Evolutionary conservation across 2,797 vertebrate genomes (phyloP), one percentile per base, ranked within the genome.

Genomic region (Enteromius viviparus): DNA sequence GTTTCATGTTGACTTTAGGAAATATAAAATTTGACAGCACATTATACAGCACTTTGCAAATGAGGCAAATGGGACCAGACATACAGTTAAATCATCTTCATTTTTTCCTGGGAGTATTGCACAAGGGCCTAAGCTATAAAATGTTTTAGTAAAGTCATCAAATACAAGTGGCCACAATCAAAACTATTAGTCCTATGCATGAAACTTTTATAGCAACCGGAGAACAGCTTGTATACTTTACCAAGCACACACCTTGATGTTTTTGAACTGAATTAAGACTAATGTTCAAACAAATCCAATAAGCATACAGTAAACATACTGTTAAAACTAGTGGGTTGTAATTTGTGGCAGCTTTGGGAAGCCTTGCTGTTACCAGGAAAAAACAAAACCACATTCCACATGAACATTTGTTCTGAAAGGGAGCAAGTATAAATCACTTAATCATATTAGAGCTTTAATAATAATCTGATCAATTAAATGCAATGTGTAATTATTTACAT

Each of bases 331-430:
- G 4, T 60, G 60, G 17, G 47, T 47, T 51, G 6, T 76, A 17
- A 65, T 78, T 64, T 1, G 14, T 14, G 49, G 26, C 64, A 37
- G 42, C 2, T 40, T 23, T n/a, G 37, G 12, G 10, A 29, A 51
- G 29, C 5, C 0, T 70, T 49, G 19, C 58, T 34, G 45, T 55
- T 72, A 87, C 84, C 85, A 42, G 82, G 91, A 91, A 90, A 89
- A 93, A 91, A 90, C 90, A 88, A 90, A 62, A 65, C 89, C 83
- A 89, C 55, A 81, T 45, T 21, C 66, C 76, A 89, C 85, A 85
- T 76, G 69, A 26, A 66, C 34, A 58, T 70, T 79, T 78, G 23
- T 84, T 84, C 55, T 77, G 70, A 90, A 83, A 89, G 47, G 87
- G 76, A 78, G 85, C 85, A 42, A 68, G 58, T 74, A 21, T 29